phyloP scores from a whole-genome alignment of 2,113 vertebrate species.

The Loxodonta africana region DNA sequence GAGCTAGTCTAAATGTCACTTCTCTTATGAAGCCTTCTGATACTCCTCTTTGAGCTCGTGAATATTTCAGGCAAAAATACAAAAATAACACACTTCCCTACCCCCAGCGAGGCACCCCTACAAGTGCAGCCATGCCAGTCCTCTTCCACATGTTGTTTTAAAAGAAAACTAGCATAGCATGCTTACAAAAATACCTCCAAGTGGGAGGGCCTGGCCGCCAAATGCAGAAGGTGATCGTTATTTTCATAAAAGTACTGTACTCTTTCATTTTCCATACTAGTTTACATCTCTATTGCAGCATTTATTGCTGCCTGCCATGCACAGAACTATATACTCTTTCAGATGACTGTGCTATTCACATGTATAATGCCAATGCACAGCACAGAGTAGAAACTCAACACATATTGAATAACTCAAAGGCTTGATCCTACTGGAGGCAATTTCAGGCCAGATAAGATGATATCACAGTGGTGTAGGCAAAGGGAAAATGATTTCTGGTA shows the following conservation, averaged over 20 bases:
- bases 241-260: too few species aligned
- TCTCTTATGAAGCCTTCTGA: not conserved
- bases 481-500: slow-evolving; percentile 16
- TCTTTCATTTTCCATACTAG: not conserved
- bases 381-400: not conserved
- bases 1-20: not conserved
- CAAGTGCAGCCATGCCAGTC: too few species aligned
- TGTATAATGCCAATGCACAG: not conserved
- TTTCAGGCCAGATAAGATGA: not conserved
- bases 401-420: not conserved
- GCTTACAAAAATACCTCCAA: too few species aligned
- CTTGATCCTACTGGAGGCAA: not conserved
- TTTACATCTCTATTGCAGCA: not conserved
- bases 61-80: too few species aligned
- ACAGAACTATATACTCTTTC: not conserved
- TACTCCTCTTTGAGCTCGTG: not conserved
- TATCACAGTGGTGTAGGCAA: not conserved
- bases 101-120: too few species aligned
- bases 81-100: too few species aligned
- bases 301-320: not conserved
- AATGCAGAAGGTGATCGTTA: too few species aligned
- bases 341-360: not conserved
- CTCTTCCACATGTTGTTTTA: too few species aligned
- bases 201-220: too few species aligned
- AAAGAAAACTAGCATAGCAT: too few species aligned